Base-by-base conservation (phyloP, 2,888 invertebrate species). In the Eilema griseolum region DNA sequence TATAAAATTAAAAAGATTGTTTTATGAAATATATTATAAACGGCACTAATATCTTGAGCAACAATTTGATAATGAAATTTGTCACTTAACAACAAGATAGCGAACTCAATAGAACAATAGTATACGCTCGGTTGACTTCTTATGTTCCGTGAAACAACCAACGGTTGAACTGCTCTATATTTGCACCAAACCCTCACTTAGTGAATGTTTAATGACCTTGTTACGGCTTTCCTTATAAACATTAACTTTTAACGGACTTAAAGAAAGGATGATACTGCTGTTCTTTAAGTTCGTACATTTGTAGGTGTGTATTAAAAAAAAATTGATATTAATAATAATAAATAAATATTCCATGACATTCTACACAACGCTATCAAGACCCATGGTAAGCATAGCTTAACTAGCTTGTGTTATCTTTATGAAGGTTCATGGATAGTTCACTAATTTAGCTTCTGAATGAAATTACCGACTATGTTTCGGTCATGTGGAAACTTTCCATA, bases 41-140 rank as follows among this genome's bases (percentile, higher is more conserved):
- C 16, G 5, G 59, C 16, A 2, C 20, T 4, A 26, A 52, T 52
- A 52, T n/a, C 2, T n/a, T n/a, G 23, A 52, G 37, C 61, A 23
- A 61, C 33, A 62, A 70, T 70, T 61, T 66, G 16, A 62, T 70
- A 70, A 70, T 59, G 46, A 66, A 63, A 59, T 5, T 66, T 57
- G 41, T 62, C 28, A 57, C 41, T 57, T 31, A 66, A 57, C 57
- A 31, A 59, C 57, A 62, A 62, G 61, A 66, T 62, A 57, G 70
- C 66, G 26, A 62, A 62, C 70, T 70, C 31, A 63, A 70, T 66
- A 66, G 66, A 61, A 67, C 66, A 59, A 70, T 70, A 66, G 70
- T 70, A 28, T 28, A 70, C 66, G 70, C 66, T 70, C 70, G 24
- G 70, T 70, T 70, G 66, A 67, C 28, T 70, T 70, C 62, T 67